phyloP scores from a whole-genome alignment of 1,140 invertebrate genomes.

The Achroia grisella region DNA sequence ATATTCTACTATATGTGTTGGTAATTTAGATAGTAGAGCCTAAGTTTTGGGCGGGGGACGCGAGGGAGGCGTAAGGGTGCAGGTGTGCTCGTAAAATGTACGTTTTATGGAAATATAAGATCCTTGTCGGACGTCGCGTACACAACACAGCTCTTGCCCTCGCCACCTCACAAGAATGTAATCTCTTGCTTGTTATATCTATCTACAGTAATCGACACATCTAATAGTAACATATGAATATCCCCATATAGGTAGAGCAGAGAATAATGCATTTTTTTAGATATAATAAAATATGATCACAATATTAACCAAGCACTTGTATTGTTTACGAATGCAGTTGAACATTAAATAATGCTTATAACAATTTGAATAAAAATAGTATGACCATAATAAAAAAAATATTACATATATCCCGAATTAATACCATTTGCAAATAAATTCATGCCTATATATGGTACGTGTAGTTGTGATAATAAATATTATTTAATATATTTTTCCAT shows the following conservation, averaged over 20 bases:
- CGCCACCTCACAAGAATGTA: conserved; percentile 23
- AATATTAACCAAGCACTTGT: too few species aligned
- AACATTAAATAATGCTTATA: too few species aligned
- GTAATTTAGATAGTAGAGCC: conserved; percentile 7
- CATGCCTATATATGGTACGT: conserved; percentile 6
- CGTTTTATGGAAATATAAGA: conserved; percentile 51
- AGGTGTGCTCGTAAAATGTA: conserved; percentile 39
- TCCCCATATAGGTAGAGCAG: background rate
- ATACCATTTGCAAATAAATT: too few species aligned
- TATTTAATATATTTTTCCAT: conserved; percentile 3
- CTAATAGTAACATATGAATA: too few species aligned
- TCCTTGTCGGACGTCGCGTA: conserved; percentile 28
- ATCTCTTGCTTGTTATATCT: too few species aligned
- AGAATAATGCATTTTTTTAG: too few species aligned
- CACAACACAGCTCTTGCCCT: conserved; percentile 16
- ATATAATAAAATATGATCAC: too few species aligned
- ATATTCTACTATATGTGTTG: background rate
- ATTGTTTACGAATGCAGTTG: too few species aligned
- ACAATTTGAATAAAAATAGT: too few species aligned
- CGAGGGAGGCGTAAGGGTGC: conserved; percentile 15
- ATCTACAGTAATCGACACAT: too few species aligned
- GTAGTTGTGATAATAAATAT: conserved; percentile 10
- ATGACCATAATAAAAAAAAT: too few species aligned
- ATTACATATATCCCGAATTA: too few species aligned
- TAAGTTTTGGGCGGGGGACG: conserved; percentile 19